Percentiles rank a stretch among this genome's conserved stretches.
Evolutionary conservation across 2,797 vertebrate species (phyloP).

Genomic region (Sciaenops ocellatus): DNA sequence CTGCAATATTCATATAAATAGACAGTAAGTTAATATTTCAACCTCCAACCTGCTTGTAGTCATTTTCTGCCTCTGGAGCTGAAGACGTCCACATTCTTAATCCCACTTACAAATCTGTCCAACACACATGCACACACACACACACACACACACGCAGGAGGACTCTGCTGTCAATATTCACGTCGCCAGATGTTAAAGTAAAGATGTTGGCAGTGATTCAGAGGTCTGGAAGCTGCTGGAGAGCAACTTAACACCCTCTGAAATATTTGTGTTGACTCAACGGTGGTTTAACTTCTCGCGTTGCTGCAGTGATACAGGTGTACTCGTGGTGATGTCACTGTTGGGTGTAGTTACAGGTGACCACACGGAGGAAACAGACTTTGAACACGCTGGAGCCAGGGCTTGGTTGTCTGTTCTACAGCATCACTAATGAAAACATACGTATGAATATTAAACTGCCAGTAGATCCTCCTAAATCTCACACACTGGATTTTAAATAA

Average conservation of each 20-base stretch:
- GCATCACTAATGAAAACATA: too few species aligned
- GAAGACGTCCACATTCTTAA: neutral
- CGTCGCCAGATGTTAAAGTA: neutral
- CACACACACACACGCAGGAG: too few species aligned
- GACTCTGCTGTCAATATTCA: neutral
- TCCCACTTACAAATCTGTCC: neutral
- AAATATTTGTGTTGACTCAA: neutral
- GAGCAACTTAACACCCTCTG: neutral
- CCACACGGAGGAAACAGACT: too few species aligned
- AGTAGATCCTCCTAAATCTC: too few species aligned
- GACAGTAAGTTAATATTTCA: neutral
- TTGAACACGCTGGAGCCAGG: too few species aligned
- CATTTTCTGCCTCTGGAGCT: neutral
- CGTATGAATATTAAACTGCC: too few species aligned
- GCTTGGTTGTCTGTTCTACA: too few species aligned
- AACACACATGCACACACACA: neutral
- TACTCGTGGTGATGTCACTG: neutral
- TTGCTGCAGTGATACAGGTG: neutral
- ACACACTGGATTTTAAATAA: neutral
- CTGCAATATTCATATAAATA: neutral
- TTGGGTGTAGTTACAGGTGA: neutral
- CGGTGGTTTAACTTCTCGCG: too few species aligned
- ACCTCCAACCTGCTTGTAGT: neutral
- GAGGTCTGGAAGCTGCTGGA: neutral
- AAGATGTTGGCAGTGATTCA: neutral